Conservation (phyloP, 2,888 invertebrate genomes). For the Rotaria sp. region DNA sequence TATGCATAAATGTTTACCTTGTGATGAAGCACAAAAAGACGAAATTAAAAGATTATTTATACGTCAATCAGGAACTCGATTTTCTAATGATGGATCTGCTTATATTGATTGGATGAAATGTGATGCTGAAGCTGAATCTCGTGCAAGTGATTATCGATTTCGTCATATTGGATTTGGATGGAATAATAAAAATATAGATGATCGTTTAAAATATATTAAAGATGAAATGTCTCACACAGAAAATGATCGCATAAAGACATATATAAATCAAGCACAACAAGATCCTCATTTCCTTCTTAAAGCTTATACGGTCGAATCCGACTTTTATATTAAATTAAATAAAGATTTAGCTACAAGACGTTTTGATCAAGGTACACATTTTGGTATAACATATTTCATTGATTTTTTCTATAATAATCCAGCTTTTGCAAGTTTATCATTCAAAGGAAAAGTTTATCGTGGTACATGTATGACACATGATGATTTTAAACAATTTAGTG, state of each 20-base stretch:
- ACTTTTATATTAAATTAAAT: neutral
- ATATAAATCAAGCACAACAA: neutral
- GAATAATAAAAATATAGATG: neutral
- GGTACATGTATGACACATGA: neutral
- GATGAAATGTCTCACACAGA: neutral
- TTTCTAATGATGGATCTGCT: neutral
- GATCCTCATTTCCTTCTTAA: neutral
- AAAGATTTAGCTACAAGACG: neutral
- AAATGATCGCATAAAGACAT: neutral
- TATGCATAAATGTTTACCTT: neutral
- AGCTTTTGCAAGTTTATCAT: neutral
- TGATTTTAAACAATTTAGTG: neutral
- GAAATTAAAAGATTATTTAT: neutral
- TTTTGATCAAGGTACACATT: neutral
- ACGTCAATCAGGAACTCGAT: neutral
- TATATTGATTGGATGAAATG: slow-evolving; percentile 25
- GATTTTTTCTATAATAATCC: slow-evolving; percentile 25
- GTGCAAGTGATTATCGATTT: neutral
- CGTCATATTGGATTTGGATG: neutral
- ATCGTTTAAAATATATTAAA: neutral
- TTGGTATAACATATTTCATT: neutral
- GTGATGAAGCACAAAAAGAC: neutral
- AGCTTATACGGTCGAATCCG: neutral
- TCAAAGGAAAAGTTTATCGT: neutral
- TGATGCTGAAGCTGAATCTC: neutral